Evolutionary conservation across 2,888 invertebrate species (phyloP).

Genomic region (Glaucopsyche alexis): DNA sequence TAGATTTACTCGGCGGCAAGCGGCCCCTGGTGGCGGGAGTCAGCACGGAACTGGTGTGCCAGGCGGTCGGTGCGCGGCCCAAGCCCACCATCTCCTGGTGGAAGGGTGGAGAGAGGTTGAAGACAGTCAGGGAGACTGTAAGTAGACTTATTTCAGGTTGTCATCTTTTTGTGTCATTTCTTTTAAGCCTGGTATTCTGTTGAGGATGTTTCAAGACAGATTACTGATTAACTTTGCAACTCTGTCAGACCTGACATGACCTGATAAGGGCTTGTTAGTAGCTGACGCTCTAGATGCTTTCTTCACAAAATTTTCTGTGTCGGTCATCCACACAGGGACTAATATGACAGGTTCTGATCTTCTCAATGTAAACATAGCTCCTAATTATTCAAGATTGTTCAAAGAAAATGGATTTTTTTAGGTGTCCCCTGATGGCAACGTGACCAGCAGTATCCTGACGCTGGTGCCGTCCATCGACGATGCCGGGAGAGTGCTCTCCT

Average conservation of each 20-base stretch:
- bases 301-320: too few species aligned
- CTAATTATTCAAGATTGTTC: too few species aligned
- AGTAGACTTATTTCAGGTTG: slow-evolving; percentile 47
- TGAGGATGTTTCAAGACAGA: too few species aligned
- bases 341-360: too few species aligned
- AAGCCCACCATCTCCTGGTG: slow-evolving; percentile 91
- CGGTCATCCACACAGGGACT: too few species aligned
- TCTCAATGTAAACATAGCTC: too few species aligned
- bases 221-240: too few species aligned
- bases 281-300: too few species aligned
- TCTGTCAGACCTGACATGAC: too few species aligned
- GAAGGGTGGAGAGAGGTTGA: slow-evolving; percentile 83
- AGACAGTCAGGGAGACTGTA: slow-evolving; percentile 82
- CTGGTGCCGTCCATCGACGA: slow-evolving; percentile 83
- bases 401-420: slow-evolving; percentile 38
- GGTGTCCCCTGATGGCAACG: slow-evolving; percentile 81
- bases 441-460: slow-evolving; percentile 83
- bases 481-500: slow-evolving; percentile 75
- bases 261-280: too few species aligned
- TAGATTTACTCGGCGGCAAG: slow-evolving; percentile 84
- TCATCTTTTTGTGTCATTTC: too few species aligned
- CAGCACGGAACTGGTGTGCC: slow-evolving; percentile 87
- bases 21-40: slow-evolving; percentile 88
- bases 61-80: slow-evolving; percentile 88
- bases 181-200: neutral